Base-by-base conservation (phyloP, 2,113 vertebrate genomes). In the Dipodomys spectabilis region DNA sequence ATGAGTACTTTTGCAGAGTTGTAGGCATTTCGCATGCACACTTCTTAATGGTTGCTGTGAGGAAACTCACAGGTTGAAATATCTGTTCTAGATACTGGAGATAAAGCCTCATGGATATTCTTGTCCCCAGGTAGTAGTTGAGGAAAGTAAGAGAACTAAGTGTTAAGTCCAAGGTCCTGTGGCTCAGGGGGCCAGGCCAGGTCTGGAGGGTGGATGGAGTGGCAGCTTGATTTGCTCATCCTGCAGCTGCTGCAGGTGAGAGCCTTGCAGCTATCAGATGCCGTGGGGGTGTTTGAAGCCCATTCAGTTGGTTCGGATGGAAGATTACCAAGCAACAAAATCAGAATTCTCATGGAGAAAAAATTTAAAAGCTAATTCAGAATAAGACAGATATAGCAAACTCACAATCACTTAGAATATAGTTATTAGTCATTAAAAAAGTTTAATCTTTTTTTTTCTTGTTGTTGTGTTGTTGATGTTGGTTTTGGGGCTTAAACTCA, bases 321-420 rank as follows among this genome's bases (percentile, higher is more conserved):
- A 69, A 75, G 15, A 49, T 86, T 82, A 45, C 35, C 49, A 74
- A 39, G n/a, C 39, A 74, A 30, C n/a, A 60, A 93, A 67, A 44
- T 85, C 83, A 72, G 30, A 82, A 91, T 18, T 22, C 73, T 88
- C 11, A 68, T 91, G 57, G 74, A 62, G 49, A 57, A 57, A 57
- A 93, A 84, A 71, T 44, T 64, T 82, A 88, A 62, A 60, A 60
- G 11, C 20, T 67, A 15, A 67, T 94, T 80, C 84, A 35, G 27
- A 90, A 92, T 53, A 60, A 92, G 6, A n/a, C 18, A 86, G 64
- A 94, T 93, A 88, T 2, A 87, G 88, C 88, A 77, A 88, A 93
- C 7, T 69, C 65, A 82, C 6, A 64, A 27, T 93, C 82, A 30
- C 28, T 88, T n/a, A 75, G 44, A 87, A 90, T 7, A 84, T 23